A percentile compares a stretch with the other conserved stretches of the same genome.
phyloP scores from a whole-genome alignment of 2,888 invertebrate genomes.

The Leptogaster cylindrica region DNA sequence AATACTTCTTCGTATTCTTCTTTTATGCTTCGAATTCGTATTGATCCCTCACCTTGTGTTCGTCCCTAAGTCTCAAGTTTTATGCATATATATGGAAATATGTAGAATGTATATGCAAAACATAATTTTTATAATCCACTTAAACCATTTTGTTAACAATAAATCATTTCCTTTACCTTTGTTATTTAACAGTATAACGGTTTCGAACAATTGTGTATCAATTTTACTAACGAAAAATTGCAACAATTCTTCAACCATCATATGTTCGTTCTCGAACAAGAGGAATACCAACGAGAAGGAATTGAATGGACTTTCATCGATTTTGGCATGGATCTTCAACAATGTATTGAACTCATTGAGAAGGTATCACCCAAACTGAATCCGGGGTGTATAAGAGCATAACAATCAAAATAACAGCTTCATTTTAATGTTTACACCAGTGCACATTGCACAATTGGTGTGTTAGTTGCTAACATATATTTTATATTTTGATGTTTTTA shows the following conservation, averaged over 20 bases:
- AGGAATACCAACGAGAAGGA: conserved; percentile 89
- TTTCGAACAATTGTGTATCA: conserved; percentile 93
- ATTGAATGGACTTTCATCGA: conserved; percentile 93
- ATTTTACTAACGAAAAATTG: conserved; percentile 92
- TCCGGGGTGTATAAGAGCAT: conserved; percentile 2
- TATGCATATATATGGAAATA: no score
- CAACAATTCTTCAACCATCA: conserved; percentile 96
- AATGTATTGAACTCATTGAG: conserved; percentile 79
- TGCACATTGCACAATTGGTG: no score
- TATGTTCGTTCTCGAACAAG: conserved; percentile 94
- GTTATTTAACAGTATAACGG: conserved; percentile 76
- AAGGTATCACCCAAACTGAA: conserved; percentile 64
- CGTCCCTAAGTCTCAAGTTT: no score
- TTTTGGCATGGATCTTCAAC: conserved; percentile 89
- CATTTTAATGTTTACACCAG: no score
- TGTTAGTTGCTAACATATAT: no score
- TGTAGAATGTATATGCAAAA: no score
- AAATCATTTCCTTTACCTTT: not conserved
- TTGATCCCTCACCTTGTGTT: no score
- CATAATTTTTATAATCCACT: not conserved
- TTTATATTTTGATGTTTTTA: no score
- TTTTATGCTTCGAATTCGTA: no score
- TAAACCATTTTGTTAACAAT: conserved; percentile 2
- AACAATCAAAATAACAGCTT: not conserved
- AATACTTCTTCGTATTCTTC: no score